A percentile compares a stretch with the other conserved stretches of the same genome.
phyloP scores from a whole-genome alignment of 2,888 invertebrate species.

The Rhagophthalmus giganteus region DNA sequence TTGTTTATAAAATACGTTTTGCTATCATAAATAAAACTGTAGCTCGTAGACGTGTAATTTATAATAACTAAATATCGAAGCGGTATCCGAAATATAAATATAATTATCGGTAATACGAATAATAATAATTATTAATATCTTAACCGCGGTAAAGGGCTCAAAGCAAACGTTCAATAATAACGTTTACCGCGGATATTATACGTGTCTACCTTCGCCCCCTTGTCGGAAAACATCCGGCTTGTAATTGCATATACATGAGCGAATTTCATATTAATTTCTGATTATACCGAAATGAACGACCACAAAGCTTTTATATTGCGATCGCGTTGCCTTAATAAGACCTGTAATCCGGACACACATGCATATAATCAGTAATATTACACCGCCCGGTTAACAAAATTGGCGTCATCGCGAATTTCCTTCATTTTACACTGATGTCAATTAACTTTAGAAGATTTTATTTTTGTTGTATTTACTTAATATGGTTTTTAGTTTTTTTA shows the following conservation, averaged over 20 bases:
- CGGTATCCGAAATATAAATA: too few species aligned
- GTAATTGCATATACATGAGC: constrained; percentile 58
- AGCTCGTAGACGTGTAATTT: too few species aligned
- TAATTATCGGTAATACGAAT: too few species aligned
- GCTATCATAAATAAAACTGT: too few species aligned
- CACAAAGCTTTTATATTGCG: constrained; percentile 58
- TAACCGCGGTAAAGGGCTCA: constrained; percentile 24
- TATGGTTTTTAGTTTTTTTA: neutral
- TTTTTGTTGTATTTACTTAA: constrained; percentile 1
- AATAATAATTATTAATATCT: constrained; percentile 24
- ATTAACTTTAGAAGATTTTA: constrained; percentile 17
- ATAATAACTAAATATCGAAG: too few species aligned
- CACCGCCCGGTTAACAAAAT: constrained; percentile 39
- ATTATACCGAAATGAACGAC: constrained; percentile 56
- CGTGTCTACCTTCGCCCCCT: constrained; percentile 37
- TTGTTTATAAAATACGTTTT: neutral
- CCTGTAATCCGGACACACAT: constrained; percentile 56
- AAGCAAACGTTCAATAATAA: constrained; percentile 44
- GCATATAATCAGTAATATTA: constrained; percentile 54
- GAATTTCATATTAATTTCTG: constrained; percentile 59
- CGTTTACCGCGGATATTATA: constrained; percentile 38
- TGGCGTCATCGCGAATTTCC: constrained; percentile 26
- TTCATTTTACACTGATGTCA: constrained; percentile 20
- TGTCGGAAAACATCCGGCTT: constrained; percentile 52
- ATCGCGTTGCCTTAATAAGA: constrained; percentile 54